phyloP scores from a whole-genome alignment of 2,797 vertebrate genomes.

The Tapirus indicus region DNA sequence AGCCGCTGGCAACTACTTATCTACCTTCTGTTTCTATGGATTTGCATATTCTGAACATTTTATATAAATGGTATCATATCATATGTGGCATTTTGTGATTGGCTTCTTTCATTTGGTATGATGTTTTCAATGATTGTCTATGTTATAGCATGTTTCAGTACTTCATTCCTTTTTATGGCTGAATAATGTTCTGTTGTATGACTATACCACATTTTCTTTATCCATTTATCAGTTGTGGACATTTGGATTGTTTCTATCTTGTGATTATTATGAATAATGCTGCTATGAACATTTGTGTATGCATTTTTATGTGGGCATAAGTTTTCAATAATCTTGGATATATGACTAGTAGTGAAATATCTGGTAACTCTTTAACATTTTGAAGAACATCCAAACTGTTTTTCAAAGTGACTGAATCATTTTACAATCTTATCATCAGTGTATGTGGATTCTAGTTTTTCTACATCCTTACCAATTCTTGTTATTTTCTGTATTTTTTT shows the following conservation, averaged over 20 bases:
- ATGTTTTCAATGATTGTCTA: neutral
- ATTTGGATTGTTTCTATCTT: neutral
- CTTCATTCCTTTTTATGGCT: neutral
- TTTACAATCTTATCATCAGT: neutral
- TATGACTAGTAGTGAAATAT: neutral
- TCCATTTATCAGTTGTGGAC: neutral
- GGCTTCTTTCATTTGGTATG: neutral
- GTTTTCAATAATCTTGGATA: neutral
- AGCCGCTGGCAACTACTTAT: neutral
- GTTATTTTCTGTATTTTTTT: neutral
- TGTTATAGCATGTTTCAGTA: neutral
- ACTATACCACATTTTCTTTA: neutral
- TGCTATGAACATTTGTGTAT: neutral
- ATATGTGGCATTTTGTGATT: neutral
- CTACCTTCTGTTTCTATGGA: neutral
- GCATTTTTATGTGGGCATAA: neutral
- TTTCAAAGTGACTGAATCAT: neutral
- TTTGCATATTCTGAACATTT: neutral
- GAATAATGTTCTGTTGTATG: neutral
- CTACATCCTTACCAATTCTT: neutral
- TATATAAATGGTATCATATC: neutral
- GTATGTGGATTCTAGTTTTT: neutral
- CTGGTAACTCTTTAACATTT: neutral
- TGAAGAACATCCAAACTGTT: neutral
- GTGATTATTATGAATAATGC: neutral